phyloP scores from a whole-genome alignment of 1,140 invertebrate species.

The Habropoda laboriosa region DNA sequence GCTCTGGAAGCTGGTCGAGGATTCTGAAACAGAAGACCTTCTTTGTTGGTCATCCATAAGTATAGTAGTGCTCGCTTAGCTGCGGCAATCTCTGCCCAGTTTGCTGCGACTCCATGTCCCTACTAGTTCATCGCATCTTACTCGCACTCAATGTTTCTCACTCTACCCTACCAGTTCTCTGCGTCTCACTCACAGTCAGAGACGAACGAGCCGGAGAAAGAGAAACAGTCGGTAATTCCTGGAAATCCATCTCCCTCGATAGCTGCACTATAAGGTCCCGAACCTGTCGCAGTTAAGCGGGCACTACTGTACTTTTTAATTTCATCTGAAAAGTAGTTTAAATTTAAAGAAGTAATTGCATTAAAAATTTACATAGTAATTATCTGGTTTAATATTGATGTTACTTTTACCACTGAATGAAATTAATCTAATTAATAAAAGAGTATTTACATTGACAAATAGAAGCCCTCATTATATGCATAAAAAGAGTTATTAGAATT shows the following conservation, averaged over 20 bases:
- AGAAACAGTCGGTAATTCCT: too few relatives aligned
- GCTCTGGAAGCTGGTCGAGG: constrained; percentile 98
- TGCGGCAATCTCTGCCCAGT: too few relatives aligned
- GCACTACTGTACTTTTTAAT: not conserved
- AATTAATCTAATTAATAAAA: not conserved
- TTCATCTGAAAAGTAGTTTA: not conserved
- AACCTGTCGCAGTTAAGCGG: too few relatives aligned
- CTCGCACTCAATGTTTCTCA: too few relatives aligned
- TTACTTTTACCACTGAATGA: not conserved
- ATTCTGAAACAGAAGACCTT: constrained; percentile 93
- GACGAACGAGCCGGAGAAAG: too few relatives aligned
- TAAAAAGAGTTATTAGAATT: not conserved
- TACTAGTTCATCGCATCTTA: too few relatives aligned
- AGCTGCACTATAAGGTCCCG: too few relatives aligned
- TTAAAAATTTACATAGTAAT: not conserved
- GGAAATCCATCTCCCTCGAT: too few relatives aligned
- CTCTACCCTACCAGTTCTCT: too few relatives aligned
- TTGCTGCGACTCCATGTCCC: too few relatives aligned
- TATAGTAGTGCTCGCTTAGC: too few relatives aligned
- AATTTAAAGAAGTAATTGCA: constrained; percentile 15
- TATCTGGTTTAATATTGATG: not conserved
- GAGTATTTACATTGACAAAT: constrained; percentile 23
- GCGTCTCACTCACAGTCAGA: too few relatives aligned
- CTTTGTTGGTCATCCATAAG: constrained; percentile 97
- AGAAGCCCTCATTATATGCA: constrained; percentile 43